Evolutionary conservation across 2,888 invertebrate genomes (phyloP).

Genomic region (Apamea epomidion): DNA sequence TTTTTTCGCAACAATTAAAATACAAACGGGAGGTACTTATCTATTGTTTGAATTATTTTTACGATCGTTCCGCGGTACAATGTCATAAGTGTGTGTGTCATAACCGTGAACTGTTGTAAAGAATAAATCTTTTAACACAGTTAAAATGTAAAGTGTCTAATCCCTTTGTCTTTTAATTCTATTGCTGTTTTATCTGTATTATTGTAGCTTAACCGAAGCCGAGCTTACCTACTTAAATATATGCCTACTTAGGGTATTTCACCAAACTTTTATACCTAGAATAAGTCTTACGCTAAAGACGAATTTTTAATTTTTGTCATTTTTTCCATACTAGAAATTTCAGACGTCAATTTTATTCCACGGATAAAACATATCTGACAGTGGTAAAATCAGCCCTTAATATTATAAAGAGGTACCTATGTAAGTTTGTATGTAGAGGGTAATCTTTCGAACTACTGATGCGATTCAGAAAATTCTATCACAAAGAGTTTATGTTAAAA

Average conservation of each 20-base stretch:
- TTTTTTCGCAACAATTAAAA: constrained; percentile 11
- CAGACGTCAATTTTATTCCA: too few species aligned
- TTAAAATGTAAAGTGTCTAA: constrained; percentile 28
- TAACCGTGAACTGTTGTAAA: constrained; percentile 8
- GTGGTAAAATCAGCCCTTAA: too few species aligned
- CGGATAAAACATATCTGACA: too few species aligned
- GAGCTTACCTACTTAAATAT: constrained; percentile 2
- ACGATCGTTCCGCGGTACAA: constrained; percentile 11
- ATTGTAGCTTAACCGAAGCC: background rate
- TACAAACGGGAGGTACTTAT: background rate
- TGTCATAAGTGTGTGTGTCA: background rate
- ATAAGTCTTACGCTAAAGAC: too few species aligned
- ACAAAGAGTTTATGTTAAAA: too few species aligned
- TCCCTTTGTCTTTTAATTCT: constrained; percentile 21
- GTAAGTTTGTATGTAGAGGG: too few species aligned
- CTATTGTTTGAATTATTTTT: constrained; percentile 28
- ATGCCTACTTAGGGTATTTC: too few species aligned
- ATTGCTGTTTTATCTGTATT: constrained; percentile 29
- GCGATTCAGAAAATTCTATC: background rate
- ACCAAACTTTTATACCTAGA: too few species aligned
- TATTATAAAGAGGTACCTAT: too few species aligned
- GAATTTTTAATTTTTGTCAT: too few species aligned
- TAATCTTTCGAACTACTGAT: background rate
- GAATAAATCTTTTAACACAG: constrained; percentile 14
- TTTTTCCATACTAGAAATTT: too few species aligned